Conservation (phyloP, 2,888 invertebrate genomes). For the Smittia sp. region DNA sequence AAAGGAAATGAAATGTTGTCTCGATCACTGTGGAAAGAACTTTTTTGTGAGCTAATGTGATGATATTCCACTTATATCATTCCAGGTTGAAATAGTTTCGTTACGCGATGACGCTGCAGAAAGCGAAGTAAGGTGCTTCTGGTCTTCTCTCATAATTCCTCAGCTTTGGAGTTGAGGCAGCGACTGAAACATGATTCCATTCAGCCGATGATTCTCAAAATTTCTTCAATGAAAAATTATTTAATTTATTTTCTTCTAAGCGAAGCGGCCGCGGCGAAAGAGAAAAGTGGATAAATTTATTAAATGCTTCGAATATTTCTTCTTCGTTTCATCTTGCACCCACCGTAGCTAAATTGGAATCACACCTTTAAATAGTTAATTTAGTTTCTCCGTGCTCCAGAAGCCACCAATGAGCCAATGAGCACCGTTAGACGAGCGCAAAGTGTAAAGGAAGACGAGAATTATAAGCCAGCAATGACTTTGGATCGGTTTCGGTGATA, state of each 20-base stretch:
- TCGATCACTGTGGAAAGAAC: conserved; percentile 15
- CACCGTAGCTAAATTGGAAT: conserved; percentile 36
- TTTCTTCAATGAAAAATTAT: conserved; percentile 38
- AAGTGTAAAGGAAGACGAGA: conserved; percentile 20
- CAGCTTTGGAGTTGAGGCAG: background rate
- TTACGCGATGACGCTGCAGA: conserved; percentile 22
- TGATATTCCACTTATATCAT: conserved; percentile 33
- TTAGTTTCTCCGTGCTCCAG: conserved; percentile 5
- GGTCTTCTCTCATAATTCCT: conserved; percentile 32
- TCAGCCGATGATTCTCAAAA: conserved; percentile 31
- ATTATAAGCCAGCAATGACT: conserved; percentile 25
- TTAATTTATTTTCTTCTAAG: conserved; percentile 30
- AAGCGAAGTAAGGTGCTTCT: conserved; percentile 41
- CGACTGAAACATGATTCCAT: conserved; percentile 28
- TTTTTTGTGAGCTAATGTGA: conserved; percentile 18
- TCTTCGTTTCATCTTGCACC: conserved; percentile 26
- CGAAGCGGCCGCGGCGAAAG: background rate
- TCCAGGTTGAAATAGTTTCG: conserved; percentile 39
- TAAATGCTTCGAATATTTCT: conserved; percentile 18
- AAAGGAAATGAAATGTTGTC: conserved; percentile 40
- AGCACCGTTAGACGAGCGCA: conserved; percentile 23
- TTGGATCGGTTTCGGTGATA: conserved; percentile 19
- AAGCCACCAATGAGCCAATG: conserved; percentile 21
- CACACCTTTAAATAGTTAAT: conserved; percentile 35
- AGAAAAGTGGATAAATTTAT: conserved; percentile 6